Base-by-base conservation (phyloP, 1,140 invertebrate genomes). In the Tetramorium simillimum region DNA sequence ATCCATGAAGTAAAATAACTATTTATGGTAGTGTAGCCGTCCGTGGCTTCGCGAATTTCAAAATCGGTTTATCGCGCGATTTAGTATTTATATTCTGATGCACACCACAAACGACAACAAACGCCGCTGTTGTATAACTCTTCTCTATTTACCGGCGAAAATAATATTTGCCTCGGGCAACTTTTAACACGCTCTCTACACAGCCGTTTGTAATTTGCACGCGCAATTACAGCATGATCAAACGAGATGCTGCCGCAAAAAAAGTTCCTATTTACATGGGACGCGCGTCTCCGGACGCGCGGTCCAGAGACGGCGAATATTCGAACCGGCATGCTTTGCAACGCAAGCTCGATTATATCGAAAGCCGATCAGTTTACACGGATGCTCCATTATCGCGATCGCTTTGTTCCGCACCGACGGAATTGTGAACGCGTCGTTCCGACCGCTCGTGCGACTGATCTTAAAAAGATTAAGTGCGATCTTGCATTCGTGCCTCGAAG, bases 161-260 rank as follows among this genome's bases (percentile, higher is more conserved):
- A 75, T 73, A 73, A 60, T 82, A 58, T 33, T 14, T 24, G 49
- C 33, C 18, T 12, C 67, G 67, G 18, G 21, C 67, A 58, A 82
- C 37, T 81, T 81, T 60, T 58, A 82, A 33, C 51, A 40, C 56
- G 58, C 40, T 78, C n/a, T 67, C 53, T 53, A 70, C 21, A 75
- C 40, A 24, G 51, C 24, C n/a, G 53, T 37, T 62, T 28, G 56
- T 89, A 86, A 89, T 90, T 90, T 80, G 63, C 76, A 51, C 86
- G 85, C 33, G 89, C 65, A 89, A 87, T 90, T 90, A 89, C 72
- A 65, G n/a, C 51, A 73, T 51, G 88, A 89, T 89, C 88, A 78
- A 87, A 89, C 76, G 76, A 77, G 76, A 76, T 37, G 62, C 3
- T 49, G 7, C 2, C 7, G n/a, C 28, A 81, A 86, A 78, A 86